These are phyloP conservation scores for Harpagus bidentatus DNA, from an alignment of 2,113 vertebrate genomes.

Conservation along the genomic window DNA sequence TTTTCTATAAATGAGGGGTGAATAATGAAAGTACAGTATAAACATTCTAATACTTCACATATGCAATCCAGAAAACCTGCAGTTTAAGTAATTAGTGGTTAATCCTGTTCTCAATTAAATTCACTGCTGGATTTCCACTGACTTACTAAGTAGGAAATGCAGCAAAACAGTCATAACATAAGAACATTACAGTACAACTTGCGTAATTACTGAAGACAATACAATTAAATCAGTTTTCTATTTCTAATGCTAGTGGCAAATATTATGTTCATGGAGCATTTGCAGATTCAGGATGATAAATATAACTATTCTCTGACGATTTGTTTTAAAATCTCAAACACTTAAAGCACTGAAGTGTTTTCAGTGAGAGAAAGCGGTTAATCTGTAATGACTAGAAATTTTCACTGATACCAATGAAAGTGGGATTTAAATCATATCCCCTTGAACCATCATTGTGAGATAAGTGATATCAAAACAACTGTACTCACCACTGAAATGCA, in stretches of 20 bases:
- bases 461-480: slow-evolving; percentile 44
- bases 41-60: not conserved
- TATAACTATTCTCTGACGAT: not conserved
- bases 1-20: not conserved
- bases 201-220: not conserved
- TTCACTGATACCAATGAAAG: not conserved
- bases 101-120: not conserved
- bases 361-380: not conserved
- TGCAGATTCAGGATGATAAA: not conserved
- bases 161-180: not conserved
- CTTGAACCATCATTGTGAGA: not conserved
- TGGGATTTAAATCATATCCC: not conserved
- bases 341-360: not conserved
- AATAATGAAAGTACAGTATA: not conserved
- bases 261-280: not conserved
- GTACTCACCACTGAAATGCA: slow-evolving; percentile 62
- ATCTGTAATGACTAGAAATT: not conserved
- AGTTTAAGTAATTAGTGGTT: not conserved
- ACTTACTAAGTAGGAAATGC: not conserved
- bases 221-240: not conserved
- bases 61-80: not conserved
- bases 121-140: not conserved
- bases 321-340: not conserved
- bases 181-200: not conserved
- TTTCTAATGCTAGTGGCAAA: not conserved